Conservation (phyloP, 2,888 invertebrate species). For the Eudasyphora cyanicolor region DNA sequence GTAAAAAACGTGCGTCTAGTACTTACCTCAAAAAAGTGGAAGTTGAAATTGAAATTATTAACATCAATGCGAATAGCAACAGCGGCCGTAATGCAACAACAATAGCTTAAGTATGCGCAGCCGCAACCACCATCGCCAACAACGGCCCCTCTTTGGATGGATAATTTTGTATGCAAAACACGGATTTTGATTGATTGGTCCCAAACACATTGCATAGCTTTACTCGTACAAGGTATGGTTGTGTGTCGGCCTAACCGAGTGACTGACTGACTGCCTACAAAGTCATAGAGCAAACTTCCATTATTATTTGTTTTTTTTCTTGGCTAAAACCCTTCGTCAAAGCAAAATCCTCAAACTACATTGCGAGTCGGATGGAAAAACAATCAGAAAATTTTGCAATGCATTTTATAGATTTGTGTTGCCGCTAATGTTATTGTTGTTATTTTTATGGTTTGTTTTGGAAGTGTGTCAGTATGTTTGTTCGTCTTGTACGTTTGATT, state of each 20-base stretch:
- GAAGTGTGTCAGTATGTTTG: slow-evolving; percentile 20
- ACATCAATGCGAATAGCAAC: slow-evolving; percentile 7
- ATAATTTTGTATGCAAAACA: slow-evolving; percentile 61
- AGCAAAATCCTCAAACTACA: no score
- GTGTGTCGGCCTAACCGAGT: neutral
- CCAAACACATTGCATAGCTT: slow-evolving; percentile 40
- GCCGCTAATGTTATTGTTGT: neutral
- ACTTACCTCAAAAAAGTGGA: slow-evolving; percentile 22
- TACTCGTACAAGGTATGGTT: neutral
- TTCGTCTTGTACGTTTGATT: slow-evolving; percentile 40
- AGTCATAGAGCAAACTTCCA: slow-evolving; percentile 3
- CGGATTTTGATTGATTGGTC: slow-evolving; percentile 62
- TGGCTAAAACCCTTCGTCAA: slow-evolving; percentile 43
- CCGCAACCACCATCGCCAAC: neutral
- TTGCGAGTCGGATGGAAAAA: neutral
- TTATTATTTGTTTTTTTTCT: slow-evolving; percentile 1
- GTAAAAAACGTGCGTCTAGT: slow-evolving; percentile 46
- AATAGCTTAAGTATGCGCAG: neutral
- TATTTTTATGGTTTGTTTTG: slow-evolving; percentile 6
- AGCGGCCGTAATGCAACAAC: neutral
- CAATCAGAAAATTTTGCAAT: slow-evolving; percentile 40
- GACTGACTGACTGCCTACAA: neutral
- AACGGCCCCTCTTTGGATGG: slow-evolving; percentile 3
- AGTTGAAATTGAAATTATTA: slow-evolving; percentile 37
- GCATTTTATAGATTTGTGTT: slow-evolving; percentile 24